phyloP scores from a whole-genome alignment of 2,113 vertebrate species.

The Tychaedon coryphoeus region DNA sequence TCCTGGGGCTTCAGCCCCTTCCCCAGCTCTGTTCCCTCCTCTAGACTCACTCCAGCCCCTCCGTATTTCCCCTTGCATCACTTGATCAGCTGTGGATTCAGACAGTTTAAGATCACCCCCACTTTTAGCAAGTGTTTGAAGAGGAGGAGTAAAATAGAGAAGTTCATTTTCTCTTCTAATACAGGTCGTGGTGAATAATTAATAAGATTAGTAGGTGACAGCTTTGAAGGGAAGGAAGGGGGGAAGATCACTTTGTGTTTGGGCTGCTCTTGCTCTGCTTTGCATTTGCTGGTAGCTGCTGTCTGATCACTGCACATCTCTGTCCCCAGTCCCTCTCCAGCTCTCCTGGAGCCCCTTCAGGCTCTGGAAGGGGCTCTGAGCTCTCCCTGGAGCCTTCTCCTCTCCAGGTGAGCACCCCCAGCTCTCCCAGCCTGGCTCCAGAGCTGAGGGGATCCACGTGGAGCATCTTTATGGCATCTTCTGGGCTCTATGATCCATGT shows the following conservation, averaged over 20 bases:
- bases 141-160: not conserved
- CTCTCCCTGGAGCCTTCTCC: accelerated
- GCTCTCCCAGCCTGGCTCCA: not conserved
- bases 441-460: not conserved
- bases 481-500: accelerated
- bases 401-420: not conserved
- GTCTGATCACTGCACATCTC: accelerated
- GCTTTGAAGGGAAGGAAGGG: not conserved
- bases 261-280: not conserved
- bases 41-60: accelerated
- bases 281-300: not conserved
- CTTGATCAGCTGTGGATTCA: not conserved
- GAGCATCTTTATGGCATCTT: not conserved
- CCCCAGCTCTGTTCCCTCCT: accelerated
- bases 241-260: not conserved
- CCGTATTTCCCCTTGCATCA: accelerated
- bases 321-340: not conserved
- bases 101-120: not conserved
- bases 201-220: not conserved
- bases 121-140: not conserved
- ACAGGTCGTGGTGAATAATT: not conserved
- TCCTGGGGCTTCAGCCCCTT: not conserved
- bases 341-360: not conserved
- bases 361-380: not conserved
- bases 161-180: not conserved